phyloP scores from a whole-genome alignment of 2,797 vertebrate genomes.

The Sebastes variabilis region DNA sequence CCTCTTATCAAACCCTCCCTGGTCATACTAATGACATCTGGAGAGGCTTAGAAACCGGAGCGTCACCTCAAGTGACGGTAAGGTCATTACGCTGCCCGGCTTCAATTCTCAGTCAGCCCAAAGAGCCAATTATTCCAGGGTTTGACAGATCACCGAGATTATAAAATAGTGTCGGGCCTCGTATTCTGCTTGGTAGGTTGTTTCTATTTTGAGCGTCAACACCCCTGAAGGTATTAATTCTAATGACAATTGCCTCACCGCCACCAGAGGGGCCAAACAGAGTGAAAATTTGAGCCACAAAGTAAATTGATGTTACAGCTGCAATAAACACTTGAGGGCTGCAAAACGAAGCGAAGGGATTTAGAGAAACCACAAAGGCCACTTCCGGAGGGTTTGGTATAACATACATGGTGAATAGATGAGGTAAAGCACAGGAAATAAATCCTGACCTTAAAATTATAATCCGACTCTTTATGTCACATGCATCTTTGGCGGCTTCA shows the following conservation, averaged over 20 bases:
- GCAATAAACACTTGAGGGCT: slow-evolving; percentile 55
- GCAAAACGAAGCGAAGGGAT: slow-evolving; percentile 22
- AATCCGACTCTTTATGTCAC: neutral
- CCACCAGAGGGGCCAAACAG: slow-evolving; percentile 30
- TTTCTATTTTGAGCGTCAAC: slow-evolving; percentile 58
- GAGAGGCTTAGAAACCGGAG: slow-evolving; percentile 26
- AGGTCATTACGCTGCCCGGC: slow-evolving; percentile 58
- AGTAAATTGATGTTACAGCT: slow-evolving; percentile 64
- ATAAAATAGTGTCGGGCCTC: slow-evolving; percentile 39
- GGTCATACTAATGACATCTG: slow-evolving; percentile 47
- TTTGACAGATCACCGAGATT: slow-evolving; percentile 65
- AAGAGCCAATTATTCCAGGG: slow-evolving; percentile 63
- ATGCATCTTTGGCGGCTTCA: neutral
- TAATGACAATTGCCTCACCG: slow-evolving; percentile 50
- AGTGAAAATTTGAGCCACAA: slow-evolving; percentile 61
- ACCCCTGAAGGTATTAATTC: slow-evolving; percentile 57
- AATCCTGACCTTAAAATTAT: neutral
- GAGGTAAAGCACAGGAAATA: neutral
- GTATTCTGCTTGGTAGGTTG: slow-evolving; percentile 44
- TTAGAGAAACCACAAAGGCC: slow-evolving; percentile 46
- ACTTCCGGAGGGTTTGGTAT: slow-evolving; percentile 27
- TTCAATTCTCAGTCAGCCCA: slow-evolving; percentile 56
- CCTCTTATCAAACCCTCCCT: slow-evolving; percentile 25
- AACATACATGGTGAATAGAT: slow-evolving; percentile 7
- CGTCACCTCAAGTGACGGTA: slow-evolving; percentile 44